Conservation (phyloP, 2,113 vertebrate species). For the Pimephales promelas region DNA sequence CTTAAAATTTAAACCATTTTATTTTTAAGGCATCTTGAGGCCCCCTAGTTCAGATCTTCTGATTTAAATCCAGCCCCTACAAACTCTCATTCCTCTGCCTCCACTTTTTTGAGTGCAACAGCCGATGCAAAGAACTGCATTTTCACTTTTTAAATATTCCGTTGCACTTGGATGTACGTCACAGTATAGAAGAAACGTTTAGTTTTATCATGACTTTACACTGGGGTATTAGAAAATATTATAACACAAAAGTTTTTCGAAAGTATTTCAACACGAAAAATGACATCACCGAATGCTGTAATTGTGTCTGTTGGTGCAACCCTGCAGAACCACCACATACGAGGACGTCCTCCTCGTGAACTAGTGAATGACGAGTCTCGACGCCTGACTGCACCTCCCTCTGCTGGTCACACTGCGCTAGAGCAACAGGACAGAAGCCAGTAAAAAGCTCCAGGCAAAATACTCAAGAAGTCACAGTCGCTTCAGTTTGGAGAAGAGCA, state of each 20-base stretch:
- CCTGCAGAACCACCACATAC: slow-evolving; percentile 76
- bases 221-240: neutral
- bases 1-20: no score
- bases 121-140: neutral
- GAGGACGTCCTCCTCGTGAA: slow-evolving; percentile 78
- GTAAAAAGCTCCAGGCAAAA: neutral
- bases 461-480: neutral
- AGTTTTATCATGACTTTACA: neutral
- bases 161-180: neutral
- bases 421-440: neutral
- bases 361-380: slow-evolving; percentile 51
- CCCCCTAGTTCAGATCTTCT: no score
- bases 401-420: slow-evolving; percentile 56
- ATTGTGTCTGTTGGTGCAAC: slow-evolving; percentile 15
- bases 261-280: neutral
- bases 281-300: neutral
- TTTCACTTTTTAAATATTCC: neutral
- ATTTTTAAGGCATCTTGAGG: no score
- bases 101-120: neutral
- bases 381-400: slow-evolving; percentile 40
- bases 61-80: no score
- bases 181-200: neutral
- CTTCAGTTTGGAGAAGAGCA: neutral
- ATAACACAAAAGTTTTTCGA: no score
- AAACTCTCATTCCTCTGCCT: no score